Conservation (phyloP, 2,113 vertebrate species). For the Damaliscus lunatus region DNA sequence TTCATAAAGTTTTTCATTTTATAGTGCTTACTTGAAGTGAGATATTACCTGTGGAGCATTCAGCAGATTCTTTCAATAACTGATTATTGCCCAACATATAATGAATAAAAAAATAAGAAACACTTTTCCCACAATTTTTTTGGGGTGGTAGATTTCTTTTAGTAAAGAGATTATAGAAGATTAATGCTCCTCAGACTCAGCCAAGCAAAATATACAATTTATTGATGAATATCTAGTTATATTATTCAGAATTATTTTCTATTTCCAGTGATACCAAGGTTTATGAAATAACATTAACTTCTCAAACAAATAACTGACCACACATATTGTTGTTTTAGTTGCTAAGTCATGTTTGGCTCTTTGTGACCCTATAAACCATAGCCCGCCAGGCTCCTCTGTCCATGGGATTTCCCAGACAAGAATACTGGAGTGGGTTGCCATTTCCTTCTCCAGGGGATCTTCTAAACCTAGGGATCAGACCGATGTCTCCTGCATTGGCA, state of each 20-base stretch:
- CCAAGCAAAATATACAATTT: constrained; percentile 4
- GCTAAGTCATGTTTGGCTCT: neutral
- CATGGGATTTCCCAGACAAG: neutral
- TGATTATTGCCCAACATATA: neutral
- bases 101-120: constrained; percentile 18
- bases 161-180: constrained; percentile 3
- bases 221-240: neutral
- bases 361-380: neutral
- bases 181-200: neutral
- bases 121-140: neutral
- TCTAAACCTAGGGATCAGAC: neutral
- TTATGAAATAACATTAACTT: neutral
- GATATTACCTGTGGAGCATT: neutral
- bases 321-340: neutral
- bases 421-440: neutral
- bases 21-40: neutral
- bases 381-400: neutral
- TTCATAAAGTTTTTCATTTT: neutral
- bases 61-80: neutral
- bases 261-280: neutral
- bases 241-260: constrained; percentile 9
- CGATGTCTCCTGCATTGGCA: neutral
- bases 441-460: neutral
- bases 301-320: neutral
- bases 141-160: neutral